Evolutionary conservation across 2,888 invertebrate genomes (phyloP), one percentile per base, ranked within the genome.

Genomic region (Drosophila melanosoma): DNA sequence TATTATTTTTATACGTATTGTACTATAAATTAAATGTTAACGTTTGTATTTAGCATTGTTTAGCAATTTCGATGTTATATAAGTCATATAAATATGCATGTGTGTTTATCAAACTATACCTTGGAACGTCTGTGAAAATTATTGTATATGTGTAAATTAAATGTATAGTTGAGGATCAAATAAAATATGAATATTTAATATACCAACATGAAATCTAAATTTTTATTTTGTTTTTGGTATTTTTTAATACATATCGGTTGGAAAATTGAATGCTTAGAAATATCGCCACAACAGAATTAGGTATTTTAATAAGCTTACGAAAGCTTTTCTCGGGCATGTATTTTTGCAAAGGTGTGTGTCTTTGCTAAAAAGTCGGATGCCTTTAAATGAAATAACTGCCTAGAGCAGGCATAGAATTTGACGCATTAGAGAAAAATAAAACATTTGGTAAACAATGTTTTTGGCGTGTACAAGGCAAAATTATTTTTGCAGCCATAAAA

Each of bases 51-150:
- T 57, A 58, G 35, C 40, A 66, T 59, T 49, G 63, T 62, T 70
- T 74, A 74, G 42, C 62, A 42, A 35, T 57, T 57, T 72, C 59
- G 64, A 54, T 77, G 76, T 76, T 79, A 60, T 66, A 35, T 51
- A 54, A 48, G 45, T 26, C 45, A 51, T 65, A 62, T 69, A 52
- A 59, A 70, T 74, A 61, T 78, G 67, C 67, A 71, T 86, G 73
- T 77, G 66, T 81, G 71, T 83, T 83, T 74, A 77, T 69, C 52
- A 53, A 60, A 59, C 71, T 86, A 76, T 76, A 78, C 38, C 68
- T 75, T 86, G 59, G 72, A 87, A 65, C 77, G 82, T 84, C 87
- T 89, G 89, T 87, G 82, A 88, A 83, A 83, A 76, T 68, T 57
- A 80, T 74, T 71, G 74, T 73, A 56, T 68, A 76, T 76, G 71